Percentiles rank a stretch among this genome's conserved stretches.
phyloP scores from a whole-genome alignment of 1,140 invertebrate species.

The Macrostomum lignano region DNA sequence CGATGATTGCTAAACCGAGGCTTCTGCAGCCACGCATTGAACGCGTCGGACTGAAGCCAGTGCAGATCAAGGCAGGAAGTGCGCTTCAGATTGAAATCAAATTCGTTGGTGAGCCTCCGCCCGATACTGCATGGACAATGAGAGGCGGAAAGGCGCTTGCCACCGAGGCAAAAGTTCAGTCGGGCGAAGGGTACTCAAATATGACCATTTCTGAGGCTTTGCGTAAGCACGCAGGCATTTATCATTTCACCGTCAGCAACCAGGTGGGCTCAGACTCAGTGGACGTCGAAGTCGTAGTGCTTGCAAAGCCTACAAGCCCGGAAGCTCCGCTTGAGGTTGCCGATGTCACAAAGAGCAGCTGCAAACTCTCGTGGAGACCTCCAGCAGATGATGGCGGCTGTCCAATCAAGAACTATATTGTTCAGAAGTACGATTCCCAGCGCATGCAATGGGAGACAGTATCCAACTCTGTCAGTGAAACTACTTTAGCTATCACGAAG shows the following conservation, averaged over 20 bases:
- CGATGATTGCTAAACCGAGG: constrained; percentile 68
- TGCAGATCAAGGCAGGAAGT: too few species aligned
- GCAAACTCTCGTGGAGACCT: constrained; percentile 37
- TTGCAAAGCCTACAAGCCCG: constrained; percentile 51
- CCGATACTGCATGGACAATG: neutral
- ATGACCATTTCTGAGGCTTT: constrained; percentile 35
- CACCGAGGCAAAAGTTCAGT: too few species aligned
- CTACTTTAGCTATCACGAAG: constrained; percentile 37
- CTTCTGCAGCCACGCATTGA: too few species aligned
- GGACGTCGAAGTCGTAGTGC: constrained; percentile 59
- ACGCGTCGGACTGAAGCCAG: too few species aligned
- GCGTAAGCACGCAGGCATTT: constrained; percentile 61
- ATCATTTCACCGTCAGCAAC: constrained; percentile 60
- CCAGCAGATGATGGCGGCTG: constrained; percentile 15
- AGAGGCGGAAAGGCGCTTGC: neutral
- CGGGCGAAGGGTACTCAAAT: too few species aligned
- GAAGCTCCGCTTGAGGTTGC: constrained; percentile 40
- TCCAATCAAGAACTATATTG: constrained; percentile 8
- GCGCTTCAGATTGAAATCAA: too few species aligned
- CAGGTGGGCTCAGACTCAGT: constrained; percentile 57
- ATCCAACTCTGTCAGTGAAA: neutral
- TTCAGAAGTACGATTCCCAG: constrained; percentile 8
- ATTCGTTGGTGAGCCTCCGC: constrained; percentile 3
- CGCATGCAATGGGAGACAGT: constrained; percentile 9
- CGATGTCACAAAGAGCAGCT: constrained; percentile 38